Conservation (phyloP, 2,113 vertebrate species). For the Mustela lutreola region DNA sequence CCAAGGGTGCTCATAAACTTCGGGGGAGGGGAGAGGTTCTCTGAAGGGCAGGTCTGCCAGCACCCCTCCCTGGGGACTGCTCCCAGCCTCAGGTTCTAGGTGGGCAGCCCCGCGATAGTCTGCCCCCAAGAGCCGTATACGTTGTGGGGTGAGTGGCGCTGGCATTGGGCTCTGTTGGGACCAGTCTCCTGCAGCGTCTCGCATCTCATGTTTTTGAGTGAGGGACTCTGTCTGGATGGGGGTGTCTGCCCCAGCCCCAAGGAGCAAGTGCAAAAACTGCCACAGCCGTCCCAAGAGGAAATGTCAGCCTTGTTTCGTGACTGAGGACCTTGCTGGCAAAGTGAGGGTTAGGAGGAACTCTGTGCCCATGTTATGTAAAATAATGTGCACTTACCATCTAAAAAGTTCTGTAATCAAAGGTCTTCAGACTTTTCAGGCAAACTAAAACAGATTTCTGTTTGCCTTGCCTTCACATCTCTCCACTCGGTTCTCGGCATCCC, state of each 20-base stretch:
- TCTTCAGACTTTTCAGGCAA: background rate
- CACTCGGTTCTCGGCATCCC: background rate
- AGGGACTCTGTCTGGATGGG: rapidly evolving
- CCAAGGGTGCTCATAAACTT: background rate
- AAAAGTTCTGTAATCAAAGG: too few species aligned
- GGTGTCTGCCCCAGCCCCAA: rapidly evolving
- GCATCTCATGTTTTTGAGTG: background rate
- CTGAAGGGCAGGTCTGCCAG: background rate
- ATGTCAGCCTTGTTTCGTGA: rapidly evolving
- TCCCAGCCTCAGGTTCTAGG: background rate
- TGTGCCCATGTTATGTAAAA: rapidly evolving
- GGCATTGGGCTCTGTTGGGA: background rate
- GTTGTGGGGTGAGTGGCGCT: background rate
- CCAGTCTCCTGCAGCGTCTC: background rate
- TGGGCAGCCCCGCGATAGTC: rapidly evolving
- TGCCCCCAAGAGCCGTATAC: rapidly evolving
- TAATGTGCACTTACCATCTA: background rate
- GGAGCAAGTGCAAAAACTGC: too few species aligned
- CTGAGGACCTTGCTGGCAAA: background rate
- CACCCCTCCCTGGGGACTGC: background rate
- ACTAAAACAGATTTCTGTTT: too few species aligned
- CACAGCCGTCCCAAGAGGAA: background rate
- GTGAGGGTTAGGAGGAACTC: background rate
- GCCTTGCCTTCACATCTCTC: background rate
- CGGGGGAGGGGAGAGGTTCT: background rate